Evolutionary conservation across 2,888 invertebrate genomes (phyloP).

Genomic region (Tetropium fuscum): DNA sequence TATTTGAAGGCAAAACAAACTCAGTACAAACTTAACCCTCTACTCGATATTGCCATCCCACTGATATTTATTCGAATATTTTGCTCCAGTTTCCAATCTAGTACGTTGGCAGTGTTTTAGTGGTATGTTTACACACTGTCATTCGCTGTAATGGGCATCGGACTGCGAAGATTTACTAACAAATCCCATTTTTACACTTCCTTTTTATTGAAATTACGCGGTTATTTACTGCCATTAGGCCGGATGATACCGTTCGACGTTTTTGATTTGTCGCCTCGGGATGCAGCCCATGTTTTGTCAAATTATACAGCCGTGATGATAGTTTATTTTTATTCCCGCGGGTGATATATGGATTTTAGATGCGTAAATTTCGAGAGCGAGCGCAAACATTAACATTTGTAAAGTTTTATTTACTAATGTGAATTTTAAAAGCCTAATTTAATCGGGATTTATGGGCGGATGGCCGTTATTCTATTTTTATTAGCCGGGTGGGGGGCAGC

Average conservation of each 20-base stretch:
- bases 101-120: slow-evolving; percentile 3
- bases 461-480: slow-evolving; percentile 16
- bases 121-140: slow-evolving; percentile 5
- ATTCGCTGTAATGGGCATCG: slow-evolving; percentile 47
- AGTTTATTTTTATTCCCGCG: slow-evolving; percentile 30
- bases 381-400: slow-evolving; percentile 24
- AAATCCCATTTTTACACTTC: slow-evolving; percentile 59
- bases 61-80: too few relatives aligned
- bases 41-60: too few relatives aligned
- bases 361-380: slow-evolving; percentile 23
- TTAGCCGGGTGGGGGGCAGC: not conserved
- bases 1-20: too few relatives aligned
- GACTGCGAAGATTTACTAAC: slow-evolving; percentile 54
- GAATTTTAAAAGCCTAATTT: slow-evolving; percentile 31
- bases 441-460: slow-evolving; percentile 21
- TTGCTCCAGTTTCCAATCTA: too few relatives aligned
- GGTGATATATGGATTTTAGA: slow-evolving; percentile 23
- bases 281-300: slow-evolving; percentile 40
- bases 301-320: slow-evolving; percentile 32
- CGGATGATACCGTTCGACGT: slow-evolving; percentile 47
- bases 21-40: too few relatives aligned
- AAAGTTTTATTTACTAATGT: slow-evolving; percentile 30
- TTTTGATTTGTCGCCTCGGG: slow-evolving; percentile 42
- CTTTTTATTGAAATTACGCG: slow-evolving; percentile 56
- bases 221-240: slow-evolving; percentile 53